Conservation (phyloP, 2,113 vertebrate genomes). For the Mohoua ochrocephala region DNA sequence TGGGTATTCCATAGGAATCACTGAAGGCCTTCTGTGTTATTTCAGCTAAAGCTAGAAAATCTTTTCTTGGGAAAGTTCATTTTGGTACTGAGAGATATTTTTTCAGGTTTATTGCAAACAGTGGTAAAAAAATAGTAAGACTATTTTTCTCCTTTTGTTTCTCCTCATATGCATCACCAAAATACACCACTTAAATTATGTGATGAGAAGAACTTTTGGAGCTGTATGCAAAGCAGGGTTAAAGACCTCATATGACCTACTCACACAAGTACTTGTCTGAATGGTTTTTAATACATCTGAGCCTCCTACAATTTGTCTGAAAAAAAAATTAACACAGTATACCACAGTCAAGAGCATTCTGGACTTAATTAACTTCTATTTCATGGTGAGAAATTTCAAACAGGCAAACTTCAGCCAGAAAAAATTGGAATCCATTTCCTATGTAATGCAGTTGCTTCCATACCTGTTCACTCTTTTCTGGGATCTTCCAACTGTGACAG, state of each 20-base stretch:
- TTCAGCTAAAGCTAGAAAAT: background rate
- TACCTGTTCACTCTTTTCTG: background rate
- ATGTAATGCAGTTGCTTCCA: background rate
- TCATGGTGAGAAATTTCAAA: background rate
- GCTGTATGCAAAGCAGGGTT: background rate
- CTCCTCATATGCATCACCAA: background rate
- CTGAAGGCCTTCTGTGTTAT: background rate
- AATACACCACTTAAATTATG: background rate
- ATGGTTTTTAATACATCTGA: background rate
- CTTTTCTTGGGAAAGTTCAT: background rate
- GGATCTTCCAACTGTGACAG: background rate
- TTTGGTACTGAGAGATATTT: background rate
- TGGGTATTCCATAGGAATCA: background rate
- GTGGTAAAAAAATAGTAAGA: background rate
- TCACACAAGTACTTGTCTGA: background rate
- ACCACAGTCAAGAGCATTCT: background rate
- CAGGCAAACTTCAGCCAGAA: background rate
- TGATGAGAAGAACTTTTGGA: background rate
- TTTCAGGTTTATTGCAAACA: background rate
- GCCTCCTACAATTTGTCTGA: background rate
- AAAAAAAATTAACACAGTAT: background rate
- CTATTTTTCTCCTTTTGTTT: background rate
- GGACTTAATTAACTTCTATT: background rate
- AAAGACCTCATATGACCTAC: background rate
- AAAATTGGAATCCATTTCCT: background rate